Base-by-base conservation (phyloP, 2,888 invertebrate genomes). In the Drosophila acutilabella region DNA sequence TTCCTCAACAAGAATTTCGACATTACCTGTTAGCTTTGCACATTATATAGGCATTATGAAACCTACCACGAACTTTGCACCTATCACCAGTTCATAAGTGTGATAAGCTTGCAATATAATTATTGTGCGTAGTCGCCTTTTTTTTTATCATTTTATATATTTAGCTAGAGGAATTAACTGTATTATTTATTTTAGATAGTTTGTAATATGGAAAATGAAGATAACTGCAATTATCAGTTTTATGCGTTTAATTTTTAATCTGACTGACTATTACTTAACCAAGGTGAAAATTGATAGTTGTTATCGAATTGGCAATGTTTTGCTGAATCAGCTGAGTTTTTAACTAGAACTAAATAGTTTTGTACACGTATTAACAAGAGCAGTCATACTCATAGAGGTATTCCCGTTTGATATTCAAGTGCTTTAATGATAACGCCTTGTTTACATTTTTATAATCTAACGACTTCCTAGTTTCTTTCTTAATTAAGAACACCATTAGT, bases 161-260 rank as follows among this genome's bases (percentile, higher is more conserved):
- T 18, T 40, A 30, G 23, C 10, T 10, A 11, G 3, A 23, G 40
- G 16, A 23, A 44, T 42, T 45, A 23, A 42, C 51, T 20, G 23
- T 41, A 40, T 23, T 52, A 20, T 48, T 45, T 36, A 13, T 36
- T 36, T 11, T 13, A 36, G 62, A 40, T 42, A 52, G 40, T 48
- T 48, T 7, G 26, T 13, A 16, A 44, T 23, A 14, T n/a, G 20
- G 18, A 11, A 14, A 11, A 47, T 45, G 30, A n/a, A 56, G 66
- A 64, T 66, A 66, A 20, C 40, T 40, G 14, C 1, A 58, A 72
- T 18, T 73, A 73, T 73, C 65, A 72, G 50, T 16, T n/a, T 14
- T 38, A 50, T 11, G 13, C 26, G 58, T 11, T n/a, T 58, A 20
- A 41, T 33, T 14, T 38, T 42, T 8, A 5, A 8, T 14, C 18